Percentiles rank a stretch among this genome's conserved stretches.
Evolutionary conservation across 2,888 invertebrate species (phyloP).

Genomic region (Carpatolechia fugitivella): DNA sequence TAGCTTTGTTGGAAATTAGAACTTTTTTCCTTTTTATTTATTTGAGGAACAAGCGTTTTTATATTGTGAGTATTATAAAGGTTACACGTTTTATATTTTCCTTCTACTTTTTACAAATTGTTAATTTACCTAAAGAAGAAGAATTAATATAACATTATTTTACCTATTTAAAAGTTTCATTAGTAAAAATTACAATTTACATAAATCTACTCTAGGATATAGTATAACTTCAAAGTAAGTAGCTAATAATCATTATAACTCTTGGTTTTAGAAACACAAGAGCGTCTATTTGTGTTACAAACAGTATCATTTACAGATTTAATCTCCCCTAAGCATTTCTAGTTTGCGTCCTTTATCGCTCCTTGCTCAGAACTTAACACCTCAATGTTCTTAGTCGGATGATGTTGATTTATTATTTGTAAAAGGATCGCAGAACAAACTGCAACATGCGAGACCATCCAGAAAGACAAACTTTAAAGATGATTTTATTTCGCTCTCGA

Average conservation of each 20-base stretch:
- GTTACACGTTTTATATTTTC: too few species aligned
- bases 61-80: too few species aligned
- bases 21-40: background rate
- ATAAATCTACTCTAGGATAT: too few species aligned
- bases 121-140: too few species aligned
- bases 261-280: background rate
- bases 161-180: too few species aligned
- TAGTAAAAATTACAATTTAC: too few species aligned
- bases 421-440: conserved; percentile 60
- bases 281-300: background rate
- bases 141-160: too few species aligned
- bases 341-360: conserved; percentile 19
- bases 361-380: conserved; percentile 51
- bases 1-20: background rate
- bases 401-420: conserved; percentile 70
- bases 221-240: background rate
- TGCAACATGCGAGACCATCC: conserved; percentile 21
- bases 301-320: background rate
- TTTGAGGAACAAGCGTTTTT: too few species aligned
- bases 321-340: conserved; percentile 8
- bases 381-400: conserved; percentile 63
- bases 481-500: background rate
- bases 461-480: background rate
- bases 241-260: background rate
- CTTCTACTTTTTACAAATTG: too few species aligned